A percentile compares a stretch with the other conserved stretches of the same genome.
Conservation (phyloP, 2,888 invertebrate genomes). For the Miltochrista miniata region DNA sequence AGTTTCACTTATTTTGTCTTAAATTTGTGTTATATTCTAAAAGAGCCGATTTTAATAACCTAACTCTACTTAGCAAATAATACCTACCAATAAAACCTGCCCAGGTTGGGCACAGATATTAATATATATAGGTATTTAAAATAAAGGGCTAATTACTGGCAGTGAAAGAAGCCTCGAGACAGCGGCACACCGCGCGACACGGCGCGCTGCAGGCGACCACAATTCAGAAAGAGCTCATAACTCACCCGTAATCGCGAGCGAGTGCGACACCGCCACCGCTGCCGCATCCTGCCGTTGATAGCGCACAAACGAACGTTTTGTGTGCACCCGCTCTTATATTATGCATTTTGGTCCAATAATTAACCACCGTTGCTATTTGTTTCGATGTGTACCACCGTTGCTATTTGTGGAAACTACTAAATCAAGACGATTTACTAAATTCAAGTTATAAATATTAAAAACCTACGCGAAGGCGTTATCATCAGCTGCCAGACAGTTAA, state of each 20-base stretch:
- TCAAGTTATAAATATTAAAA: too few species aligned
- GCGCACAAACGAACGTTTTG: slow-evolving; percentile 50
- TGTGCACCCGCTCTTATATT: slow-evolving; percentile 40
- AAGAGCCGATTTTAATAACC: too few species aligned
- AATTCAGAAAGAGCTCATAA: slow-evolving; percentile 68
- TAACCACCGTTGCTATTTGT: slow-evolving; percentile 43
- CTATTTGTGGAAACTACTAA: slow-evolving; percentile 23
- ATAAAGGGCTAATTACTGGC: slow-evolving; percentile 41
- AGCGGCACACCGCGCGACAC: slow-evolving; percentile 30
- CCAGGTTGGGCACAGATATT: slow-evolving; percentile 26
- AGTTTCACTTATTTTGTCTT: too few species aligned
- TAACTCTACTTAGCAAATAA: too few species aligned
- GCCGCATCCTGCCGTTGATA: slow-evolving; percentile 68
- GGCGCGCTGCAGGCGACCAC: slow-evolving; percentile 56
- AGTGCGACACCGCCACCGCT: slow-evolving; percentile 47
- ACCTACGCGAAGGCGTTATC: too few species aligned
- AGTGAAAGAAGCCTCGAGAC: slow-evolving; percentile 37
- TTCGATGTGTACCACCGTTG: too few species aligned
- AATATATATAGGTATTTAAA: slow-evolving; percentile 24
- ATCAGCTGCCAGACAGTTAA: too few species aligned
- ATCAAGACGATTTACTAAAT: neutral
- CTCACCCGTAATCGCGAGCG: slow-evolving; percentile 67
- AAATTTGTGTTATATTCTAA: too few species aligned
- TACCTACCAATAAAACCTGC: too few species aligned
- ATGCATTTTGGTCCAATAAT: slow-evolving; percentile 55